Percentiles rank a stretch among this genome's conserved stretches.
phyloP scores from a whole-genome alignment of 2,113 vertebrate species.

The Stigmatopora argus region DNA sequence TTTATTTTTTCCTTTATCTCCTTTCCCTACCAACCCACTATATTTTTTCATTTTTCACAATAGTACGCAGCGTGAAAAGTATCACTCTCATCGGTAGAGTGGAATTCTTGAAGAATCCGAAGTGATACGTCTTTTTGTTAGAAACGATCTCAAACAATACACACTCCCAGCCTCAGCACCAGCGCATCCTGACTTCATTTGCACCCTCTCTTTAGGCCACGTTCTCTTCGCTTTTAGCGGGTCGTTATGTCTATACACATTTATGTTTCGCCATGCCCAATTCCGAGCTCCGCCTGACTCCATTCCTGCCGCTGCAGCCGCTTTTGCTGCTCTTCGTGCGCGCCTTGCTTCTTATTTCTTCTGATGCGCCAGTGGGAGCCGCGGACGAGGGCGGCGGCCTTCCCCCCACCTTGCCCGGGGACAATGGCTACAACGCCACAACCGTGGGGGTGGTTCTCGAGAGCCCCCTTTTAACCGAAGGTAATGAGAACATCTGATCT shows the following conservation, averaged over 20 bases:
- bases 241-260: slow-evolving; percentile 58
- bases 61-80: background rate
- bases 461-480: slow-evolving; percentile 30
- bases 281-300: slow-evolving; percentile 31
- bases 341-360: slow-evolving; percentile 41
- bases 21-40: background rate
- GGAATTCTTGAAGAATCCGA: background rate
- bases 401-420: slow-evolving; percentile 30
- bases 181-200: slow-evolving; percentile 30
- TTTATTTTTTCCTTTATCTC: background rate
- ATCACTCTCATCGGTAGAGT: background rate
- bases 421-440: slow-evolving; percentile 45
- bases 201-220: slow-evolving; percentile 8
- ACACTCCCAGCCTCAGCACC: slow-evolving; percentile 63
- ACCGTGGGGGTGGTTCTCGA: slow-evolving; percentile 7
- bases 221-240: slow-evolving; percentile 4
- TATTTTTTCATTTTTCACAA: background rate
- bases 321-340: slow-evolving; percentile 41
- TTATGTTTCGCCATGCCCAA: slow-evolving; percentile 54
- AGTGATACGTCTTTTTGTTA: rapidly evolving
- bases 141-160: slow-evolving; percentile 28
- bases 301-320: slow-evolving; percentile 22
- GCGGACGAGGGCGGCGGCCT: slow-evolving; percentile 53
- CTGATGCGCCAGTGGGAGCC: slow-evolving; percentile 44
- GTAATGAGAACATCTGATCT: slow-evolving; percentile 20